Base-by-base conservation (phyloP, 2,113 vertebrate genomes). In the Brachypodius melanocephalos region DNA sequence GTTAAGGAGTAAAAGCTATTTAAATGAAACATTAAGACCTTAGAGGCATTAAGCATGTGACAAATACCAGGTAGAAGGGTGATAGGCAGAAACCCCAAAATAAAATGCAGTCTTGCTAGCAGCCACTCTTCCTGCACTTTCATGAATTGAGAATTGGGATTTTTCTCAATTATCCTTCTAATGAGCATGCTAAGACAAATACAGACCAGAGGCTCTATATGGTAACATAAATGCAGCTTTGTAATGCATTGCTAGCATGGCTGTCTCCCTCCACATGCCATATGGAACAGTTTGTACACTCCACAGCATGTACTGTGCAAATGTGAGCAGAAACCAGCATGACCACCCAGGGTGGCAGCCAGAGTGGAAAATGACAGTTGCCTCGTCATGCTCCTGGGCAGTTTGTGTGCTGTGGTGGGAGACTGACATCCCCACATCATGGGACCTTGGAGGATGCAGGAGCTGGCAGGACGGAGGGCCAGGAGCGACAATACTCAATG, bases 381-480 rank as follows among this genome's bases (percentile, higher is more conserved):
- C 45, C 54, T 72, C 52, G 54, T 73, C n/a, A 3, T 36, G 65
- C 46, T 67, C 4, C 1, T 72, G 59, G 20, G 17, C 7, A 59
- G 19, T 32, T 74, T 28, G 51, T 31, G 2, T n/a, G 17, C 74
- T 72, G 55, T 5, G 4, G 31, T 67, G 69, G 28, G 66, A 74
- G 36, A 15, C 67, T 59, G n/a, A 48, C 31, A 57, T 10, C 28
- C 20, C 42, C 55, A 3, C 14, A 2, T 51, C 8, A 3, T 26
- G 49, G 45, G 51, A 52, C 34, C 63, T 19, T 19, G 62, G 9
- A 0, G 5, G 17, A 20, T 34, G 36, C 9, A 5, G 55, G 12
- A 73, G 32, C 29, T 0, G 0, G 59, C 0, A 0, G n/a, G 51
- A 91, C 34, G 25, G 29, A 75, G 29, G 18, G 31, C 32, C 26